Evolutionary conservation across 1,140 invertebrate genomes (phyloP), one percentile per base, ranked within the genome.

Genomic region (Antheraea mylitta): DNA sequence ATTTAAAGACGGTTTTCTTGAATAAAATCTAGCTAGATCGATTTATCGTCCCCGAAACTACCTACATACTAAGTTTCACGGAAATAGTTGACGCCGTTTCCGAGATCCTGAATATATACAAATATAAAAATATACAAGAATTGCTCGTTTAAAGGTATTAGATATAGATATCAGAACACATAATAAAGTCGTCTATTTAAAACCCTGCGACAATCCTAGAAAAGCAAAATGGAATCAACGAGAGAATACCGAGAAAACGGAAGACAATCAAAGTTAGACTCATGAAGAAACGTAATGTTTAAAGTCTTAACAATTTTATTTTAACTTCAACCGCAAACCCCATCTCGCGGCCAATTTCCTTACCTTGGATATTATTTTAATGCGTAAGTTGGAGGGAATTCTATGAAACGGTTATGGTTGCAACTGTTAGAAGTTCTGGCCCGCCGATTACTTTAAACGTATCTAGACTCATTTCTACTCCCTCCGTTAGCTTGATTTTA

Each of bases 361-460:
- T 80, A 83, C 73, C 78, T 69, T 36, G 72, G 75, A 79, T 81
- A 85, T 87, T 86, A 86, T 84, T 86, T 87, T 87, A 89, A 87
- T 83, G 80, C 79, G 73, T 80, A 81, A 82, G 74, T 82, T 75
- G 73, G 76, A 78, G 70, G 75, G 74, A 80, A 76, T 80, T 80
- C 77, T 75, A 69, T 64, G 16, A 69, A 83, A 85, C 69, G 73
- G 81, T 83, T 85, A 85, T 84, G 73, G 75, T 72, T 72, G 76
- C 78, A 79, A 84, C 86, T 84, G 77, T 73, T 77, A 79, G 76
- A 86, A 87, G 80, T 86, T 87, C 80, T 72, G 74, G 75, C 71
- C 72, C 74, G 71, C 70, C 79, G 80, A 83, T 85, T 86, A 83
- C 78, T 85, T 74, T 68, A 78, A 84, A 74, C 77, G 78, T 68